These are phyloP conservation scores for Lamellibrachia columna DNA, from an alignment of 2,888 invertebrate species.

Conservation along the genomic window DNA sequence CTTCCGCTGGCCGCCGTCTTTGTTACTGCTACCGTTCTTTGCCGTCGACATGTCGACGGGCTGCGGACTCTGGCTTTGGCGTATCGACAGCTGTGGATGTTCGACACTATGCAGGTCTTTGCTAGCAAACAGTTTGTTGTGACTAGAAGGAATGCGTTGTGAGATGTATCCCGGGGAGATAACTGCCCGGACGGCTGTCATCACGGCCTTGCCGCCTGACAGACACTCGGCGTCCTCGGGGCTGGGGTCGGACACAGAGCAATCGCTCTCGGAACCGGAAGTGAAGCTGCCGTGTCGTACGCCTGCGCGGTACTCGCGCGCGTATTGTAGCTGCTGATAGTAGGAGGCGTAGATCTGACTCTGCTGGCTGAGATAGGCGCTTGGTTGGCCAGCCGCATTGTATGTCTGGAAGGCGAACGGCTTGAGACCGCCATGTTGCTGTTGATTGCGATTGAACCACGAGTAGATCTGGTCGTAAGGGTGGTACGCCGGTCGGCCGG, in stretches of 20 bases:
- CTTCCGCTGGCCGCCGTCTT: not conserved
- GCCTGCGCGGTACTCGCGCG: not conserved
- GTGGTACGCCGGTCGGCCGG: not conserved
- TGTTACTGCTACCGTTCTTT: not conserved
- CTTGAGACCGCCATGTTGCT: not conserved
- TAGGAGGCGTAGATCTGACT: not conserved
- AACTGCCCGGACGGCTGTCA: not conserved
- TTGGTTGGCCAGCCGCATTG: not conserved
- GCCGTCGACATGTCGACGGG: not conserved
- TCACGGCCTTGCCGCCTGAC: not conserved
- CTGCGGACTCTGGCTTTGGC: not conserved
- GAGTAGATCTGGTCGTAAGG: not conserved
- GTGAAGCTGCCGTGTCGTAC: not conserved
- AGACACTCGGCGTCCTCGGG: not conserved
- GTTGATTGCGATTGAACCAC: not conserved
- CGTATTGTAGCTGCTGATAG: not conserved
- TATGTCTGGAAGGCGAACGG: not conserved
- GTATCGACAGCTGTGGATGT: not conserved
- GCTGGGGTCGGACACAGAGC: not conserved
- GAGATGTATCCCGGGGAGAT: not conserved
- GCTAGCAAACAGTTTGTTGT: not conserved
- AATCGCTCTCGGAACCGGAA: not conserved
- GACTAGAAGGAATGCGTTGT: slow-evolving; percentile 5
- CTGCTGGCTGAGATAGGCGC: not conserved
- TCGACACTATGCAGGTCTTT: not conserved